Evolutionary conservation across 2,888 invertebrate species (phyloP).

Genomic region (Shargacucullia verbasci): DNA sequence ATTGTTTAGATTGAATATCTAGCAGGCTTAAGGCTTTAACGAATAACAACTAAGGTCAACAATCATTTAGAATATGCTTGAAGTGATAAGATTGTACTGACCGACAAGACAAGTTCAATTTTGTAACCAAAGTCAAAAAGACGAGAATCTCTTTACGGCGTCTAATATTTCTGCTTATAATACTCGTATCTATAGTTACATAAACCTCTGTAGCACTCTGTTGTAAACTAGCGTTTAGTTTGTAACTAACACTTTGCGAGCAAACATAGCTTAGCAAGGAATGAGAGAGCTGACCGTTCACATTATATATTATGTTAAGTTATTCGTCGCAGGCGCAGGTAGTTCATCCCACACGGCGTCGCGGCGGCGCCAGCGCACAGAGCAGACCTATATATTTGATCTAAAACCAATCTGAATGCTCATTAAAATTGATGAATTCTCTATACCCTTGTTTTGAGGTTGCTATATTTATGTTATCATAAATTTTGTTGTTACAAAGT

Average conservation of each 20-base stretch:
- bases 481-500: constrained; percentile 14
- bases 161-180: too few species aligned
- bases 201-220: too few species aligned
- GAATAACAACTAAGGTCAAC: constrained; percentile 40
- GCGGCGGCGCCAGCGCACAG: constrained; percentile 55
- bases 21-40: constrained; percentile 23
- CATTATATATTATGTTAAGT: constrained; percentile 57
- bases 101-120: too few species aligned
- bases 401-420: constrained; percentile 54
- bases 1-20: constrained; percentile 50
- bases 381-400: constrained; percentile 52
- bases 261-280: constrained; percentile 40
- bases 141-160: too few species aligned
- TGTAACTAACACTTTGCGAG: constrained; percentile 2
- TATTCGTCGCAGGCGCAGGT: constrained; percentile 58
- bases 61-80: too few species aligned
- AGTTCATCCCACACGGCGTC: constrained; percentile 63
- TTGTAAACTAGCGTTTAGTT: too few species aligned
- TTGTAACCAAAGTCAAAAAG: too few species aligned
- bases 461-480: constrained; percentile 46
- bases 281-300: constrained; percentile 46
- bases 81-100: constrained; percentile 12
- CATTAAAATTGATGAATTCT: constrained; percentile 61
- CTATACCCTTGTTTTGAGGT: constrained; percentile 52
- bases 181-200: too few species aligned